phyloP scores from a whole-genome alignment of 2,888 invertebrate species.

The Himalopsyche japonica region DNA sequence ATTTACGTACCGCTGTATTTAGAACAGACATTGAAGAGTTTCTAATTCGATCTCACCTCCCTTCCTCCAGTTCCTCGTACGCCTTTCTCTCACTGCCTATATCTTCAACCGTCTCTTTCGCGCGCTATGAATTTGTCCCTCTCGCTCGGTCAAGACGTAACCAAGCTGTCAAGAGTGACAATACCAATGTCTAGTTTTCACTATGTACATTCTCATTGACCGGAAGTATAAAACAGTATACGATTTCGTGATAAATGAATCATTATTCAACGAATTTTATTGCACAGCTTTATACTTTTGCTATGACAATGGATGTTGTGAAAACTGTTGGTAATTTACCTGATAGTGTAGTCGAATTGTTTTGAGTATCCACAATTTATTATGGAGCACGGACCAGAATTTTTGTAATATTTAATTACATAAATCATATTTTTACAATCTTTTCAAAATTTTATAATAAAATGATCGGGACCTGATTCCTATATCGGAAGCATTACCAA shows the following conservation, averaged over 20 bases:
- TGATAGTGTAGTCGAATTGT: background rate
- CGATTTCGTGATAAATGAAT: background rate
- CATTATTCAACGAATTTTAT: background rate
- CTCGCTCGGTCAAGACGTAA: background rate
- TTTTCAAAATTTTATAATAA: no score
- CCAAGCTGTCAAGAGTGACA: background rate
- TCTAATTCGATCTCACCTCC: background rate
- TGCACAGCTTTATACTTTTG: background rate
- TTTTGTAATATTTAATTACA: no score
- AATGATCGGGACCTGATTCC: no score
- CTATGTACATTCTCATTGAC: background rate
- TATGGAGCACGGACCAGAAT: background rate
- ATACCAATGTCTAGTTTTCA: background rate
- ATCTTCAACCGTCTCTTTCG: background rate
- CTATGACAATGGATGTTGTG: background rate
- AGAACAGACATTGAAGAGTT: background rate
- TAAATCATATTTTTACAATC: no score
- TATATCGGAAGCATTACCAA: no score
- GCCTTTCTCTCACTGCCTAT: background rate
- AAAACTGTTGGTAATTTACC: background rate
- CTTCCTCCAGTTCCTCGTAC: background rate
- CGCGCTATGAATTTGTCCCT: background rate
- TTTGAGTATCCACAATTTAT: background rate
- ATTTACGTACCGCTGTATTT: background rate
- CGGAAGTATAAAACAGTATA: background rate